Evolutionary conservation across 2,888 invertebrate species (phyloP).

Genomic region (Brachynemurus nebulosus): DNA sequence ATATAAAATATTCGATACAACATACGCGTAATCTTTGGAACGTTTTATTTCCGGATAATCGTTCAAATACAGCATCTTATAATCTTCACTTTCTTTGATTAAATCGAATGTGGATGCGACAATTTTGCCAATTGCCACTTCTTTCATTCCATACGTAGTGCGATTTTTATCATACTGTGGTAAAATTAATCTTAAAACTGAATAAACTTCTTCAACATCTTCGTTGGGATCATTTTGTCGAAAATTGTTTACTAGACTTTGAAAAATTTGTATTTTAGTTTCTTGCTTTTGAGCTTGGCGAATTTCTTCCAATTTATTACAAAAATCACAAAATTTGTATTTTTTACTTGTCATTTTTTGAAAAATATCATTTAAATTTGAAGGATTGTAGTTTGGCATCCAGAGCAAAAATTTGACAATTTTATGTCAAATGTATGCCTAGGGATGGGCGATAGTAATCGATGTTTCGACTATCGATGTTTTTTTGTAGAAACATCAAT

Average conservation of each 20-base stretch:
- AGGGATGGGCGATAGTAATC: too few species aligned
- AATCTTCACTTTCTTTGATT: conserved; percentile 45
- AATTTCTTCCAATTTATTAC: neutral
- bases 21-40: conserved; percentile 66
- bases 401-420: too few species aligned
- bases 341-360: neutral
- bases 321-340: neutral
- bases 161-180: conserved; percentile 69
- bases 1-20: conserved; percentile 55
- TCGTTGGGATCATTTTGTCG: neutral
- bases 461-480: too few species aligned
- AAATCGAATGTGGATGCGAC: conserved; percentile 66
- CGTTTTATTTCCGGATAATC: conserved; percentile 26
- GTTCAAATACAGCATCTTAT: conserved; percentile 36
- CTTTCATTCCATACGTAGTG: conserved; percentile 71
- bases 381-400: neutral
- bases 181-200: conserved; percentile 4
- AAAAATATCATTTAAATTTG: neutral
- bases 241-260: neutral
- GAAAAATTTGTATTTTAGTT: neutral
- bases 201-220: too few species aligned
- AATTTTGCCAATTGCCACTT: conserved; percentile 53
- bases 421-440: too few species aligned
- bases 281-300: neutral
- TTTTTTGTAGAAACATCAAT: too few species aligned